Percentiles rank a stretch among this genome's conserved stretches.
phyloP scores from a whole-genome alignment of 2,797 vertebrate genomes.

The Enteromius trimaculatus region DNA sequence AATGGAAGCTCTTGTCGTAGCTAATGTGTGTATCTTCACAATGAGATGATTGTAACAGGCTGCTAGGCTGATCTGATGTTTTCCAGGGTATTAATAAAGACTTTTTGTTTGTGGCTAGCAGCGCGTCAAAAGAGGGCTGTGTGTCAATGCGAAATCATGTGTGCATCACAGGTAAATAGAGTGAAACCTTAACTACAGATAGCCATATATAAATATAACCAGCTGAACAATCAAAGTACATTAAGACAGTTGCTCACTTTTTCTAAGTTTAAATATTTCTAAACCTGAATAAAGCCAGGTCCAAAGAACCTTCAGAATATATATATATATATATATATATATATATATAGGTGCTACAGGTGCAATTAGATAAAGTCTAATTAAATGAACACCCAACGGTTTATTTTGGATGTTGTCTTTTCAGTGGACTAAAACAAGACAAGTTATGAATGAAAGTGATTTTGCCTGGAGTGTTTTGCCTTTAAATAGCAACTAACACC shows the following conservation, averaged over 20 bases:
- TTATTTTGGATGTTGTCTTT: background rate
- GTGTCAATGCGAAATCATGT: background rate
- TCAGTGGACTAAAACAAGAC: background rate
- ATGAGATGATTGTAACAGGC: constrained; percentile 46
- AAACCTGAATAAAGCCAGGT: background rate
- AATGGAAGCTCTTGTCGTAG: constrained; percentile 55
- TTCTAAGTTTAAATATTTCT: background rate
- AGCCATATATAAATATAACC: background rate
- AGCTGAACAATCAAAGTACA: background rate
- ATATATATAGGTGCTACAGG: too few relatives aligned
- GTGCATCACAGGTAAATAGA: background rate
- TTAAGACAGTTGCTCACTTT: background rate
- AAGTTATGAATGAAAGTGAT: background rate
- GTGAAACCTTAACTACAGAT: background rate
- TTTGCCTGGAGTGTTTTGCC: too few relatives aligned
- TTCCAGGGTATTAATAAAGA: constrained; percentile 18
- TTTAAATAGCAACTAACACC: background rate
- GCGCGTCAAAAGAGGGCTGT: background rate
- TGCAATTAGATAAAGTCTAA: background rate
- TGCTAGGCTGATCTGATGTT: constrained; percentile 21
- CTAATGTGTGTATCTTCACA: constrained; percentile 53
- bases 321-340: background rate
- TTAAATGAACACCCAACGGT: background rate
- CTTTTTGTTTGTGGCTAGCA: background rate
- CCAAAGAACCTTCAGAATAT: background rate